These are phyloP conservation scores for Psammodynastes pulverulentus DNA, from an alignment of 2,113 vertebrate species.

Conservation along the genomic window DNA sequence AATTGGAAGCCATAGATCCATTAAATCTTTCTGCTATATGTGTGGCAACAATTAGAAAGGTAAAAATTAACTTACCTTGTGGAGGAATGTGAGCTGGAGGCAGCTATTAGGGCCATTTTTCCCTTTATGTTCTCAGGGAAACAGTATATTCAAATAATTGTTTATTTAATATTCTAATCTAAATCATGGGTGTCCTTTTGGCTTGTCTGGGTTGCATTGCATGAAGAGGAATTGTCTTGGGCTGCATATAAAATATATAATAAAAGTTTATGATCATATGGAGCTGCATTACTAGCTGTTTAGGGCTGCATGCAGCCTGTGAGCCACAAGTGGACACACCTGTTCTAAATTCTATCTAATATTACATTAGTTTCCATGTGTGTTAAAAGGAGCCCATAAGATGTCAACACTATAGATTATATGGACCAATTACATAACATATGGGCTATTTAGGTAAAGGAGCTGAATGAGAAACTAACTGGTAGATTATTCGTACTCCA, in stretches of 20 bases:
- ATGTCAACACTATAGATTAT: not conserved
- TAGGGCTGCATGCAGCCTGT: too few species aligned
- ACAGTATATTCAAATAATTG: not conserved
- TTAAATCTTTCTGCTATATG: constrained; percentile 99
- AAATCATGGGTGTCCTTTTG: not conserved
- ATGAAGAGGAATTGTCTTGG: not conserved
- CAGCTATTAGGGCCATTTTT: not conserved
- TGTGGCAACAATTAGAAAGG: constrained; percentile 98
- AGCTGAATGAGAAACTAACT: not conserved
- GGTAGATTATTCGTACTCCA: not conserved
- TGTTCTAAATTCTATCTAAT: not conserved
- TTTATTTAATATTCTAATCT: not conserved
- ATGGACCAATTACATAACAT: not conserved
- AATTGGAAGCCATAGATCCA: constrained; percentile 96
- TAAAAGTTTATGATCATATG: not conserved
- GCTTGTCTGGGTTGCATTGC: not conserved
- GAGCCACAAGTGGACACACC: not conserved
- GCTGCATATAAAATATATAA: not conserved
- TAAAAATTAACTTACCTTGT: constrained; percentile 50
- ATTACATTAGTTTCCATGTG: not conserved
- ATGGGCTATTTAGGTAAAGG: not conserved
- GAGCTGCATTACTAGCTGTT: not conserved
- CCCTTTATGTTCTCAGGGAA: not conserved
- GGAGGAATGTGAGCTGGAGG: not conserved
- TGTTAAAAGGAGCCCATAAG: not conserved